Evolutionary conservation across 2,113 vertebrate genomes (phyloP), one percentile per base, ranked within the genome.

Genomic region (Seriola quinqueradiata): DNA sequence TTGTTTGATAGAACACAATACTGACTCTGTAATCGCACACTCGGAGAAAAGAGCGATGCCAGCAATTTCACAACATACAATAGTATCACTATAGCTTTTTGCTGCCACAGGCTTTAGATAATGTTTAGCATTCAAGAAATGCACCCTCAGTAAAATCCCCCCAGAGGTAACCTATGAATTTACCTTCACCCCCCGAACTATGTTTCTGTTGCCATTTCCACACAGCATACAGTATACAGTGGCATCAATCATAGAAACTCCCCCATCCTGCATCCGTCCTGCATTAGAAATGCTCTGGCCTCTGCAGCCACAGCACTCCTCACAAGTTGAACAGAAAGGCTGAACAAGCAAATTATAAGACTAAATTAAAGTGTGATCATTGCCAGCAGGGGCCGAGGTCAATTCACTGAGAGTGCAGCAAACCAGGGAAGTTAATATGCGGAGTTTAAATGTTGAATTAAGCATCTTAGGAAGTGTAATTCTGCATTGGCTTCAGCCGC

Each of bases 331-430:
- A 21, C 69, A 77, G 60, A 64, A 70, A 21, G 11, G 58, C 82
- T 81, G 70, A 84, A 70, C 65, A 66, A 52, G 70, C 59, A 71
- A 1, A 68, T 59, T 71, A 28, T n/a, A 32, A 19, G 23, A 34
- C 42, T 61, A 61, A 44, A 59, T 77, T 77, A 65, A 77, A 83
- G 40, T 77, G 19, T 64, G 66, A 72, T 71, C 71, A 67, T 28
- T 71, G 76, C 75, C 66, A 75, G 38, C 38, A n/a, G 23, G 23
- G 23, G 38, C 75, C 4, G 58, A 5, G 52, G 66, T 79, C 54
- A 67, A 4, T 71, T 64, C 10, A 57, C n/a, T 57, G 54, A 57
- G n/a, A 23, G 21, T 23, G 11, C 54, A 25, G n/a, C 2, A 11
- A 25, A 57, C 54, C n/a, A 25, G n/a, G 19, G 50, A 52, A 52